Base-by-base conservation (phyloP, 2,113 vertebrate genomes). In the Nettapus auritus region DNA sequence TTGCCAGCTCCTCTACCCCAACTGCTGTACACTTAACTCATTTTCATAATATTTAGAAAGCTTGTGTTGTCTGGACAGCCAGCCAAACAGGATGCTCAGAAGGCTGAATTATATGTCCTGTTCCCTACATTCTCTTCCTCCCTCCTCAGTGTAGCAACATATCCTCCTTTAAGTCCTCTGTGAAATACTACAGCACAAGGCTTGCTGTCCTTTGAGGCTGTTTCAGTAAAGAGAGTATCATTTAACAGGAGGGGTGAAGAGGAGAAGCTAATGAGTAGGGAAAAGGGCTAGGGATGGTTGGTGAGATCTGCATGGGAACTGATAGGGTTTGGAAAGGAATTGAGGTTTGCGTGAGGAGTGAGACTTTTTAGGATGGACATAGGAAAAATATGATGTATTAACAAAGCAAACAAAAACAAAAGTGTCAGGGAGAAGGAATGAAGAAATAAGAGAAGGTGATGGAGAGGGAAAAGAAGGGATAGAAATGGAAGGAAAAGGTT, bases 41-140 rank as follows among this genome's bases (percentile, higher is more conserved):
- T 78, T 89, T 89, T 86, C 82, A n/a, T 68, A 53, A 48, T 91
- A 60, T 88, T 84, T 53, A 86, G 90, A 77, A 88, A 83, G 62
- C 57, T 90, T 81, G 16, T 75, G 64, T 64, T 93, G 34, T 84
- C 88, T 88, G 73, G 64, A 88, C 38, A 29, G 40, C 33, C 80
- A 76, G 53, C 29, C 73, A 84, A 75, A 70, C 31, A 74, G 77
- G 71, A 71, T 88, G 46, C 64, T 91, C 60, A 81, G 68, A 64
- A 88, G 69, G 64, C 76, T 84, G 62, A 86, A 84, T 83, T 88
- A 55, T 38, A 21, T 19, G 19, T 73, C 60, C 31, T 74, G 21
- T 53, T 85, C 42, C 22, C 75, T 84, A 21, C 9, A 10, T 22
- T 11, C 48, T 83, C 73, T 71, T 86, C 52, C 29, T 74, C 56